Evolutionary conservation across 2,888 invertebrate species (phyloP).

Genomic region (Drosophila affinis): DNA sequence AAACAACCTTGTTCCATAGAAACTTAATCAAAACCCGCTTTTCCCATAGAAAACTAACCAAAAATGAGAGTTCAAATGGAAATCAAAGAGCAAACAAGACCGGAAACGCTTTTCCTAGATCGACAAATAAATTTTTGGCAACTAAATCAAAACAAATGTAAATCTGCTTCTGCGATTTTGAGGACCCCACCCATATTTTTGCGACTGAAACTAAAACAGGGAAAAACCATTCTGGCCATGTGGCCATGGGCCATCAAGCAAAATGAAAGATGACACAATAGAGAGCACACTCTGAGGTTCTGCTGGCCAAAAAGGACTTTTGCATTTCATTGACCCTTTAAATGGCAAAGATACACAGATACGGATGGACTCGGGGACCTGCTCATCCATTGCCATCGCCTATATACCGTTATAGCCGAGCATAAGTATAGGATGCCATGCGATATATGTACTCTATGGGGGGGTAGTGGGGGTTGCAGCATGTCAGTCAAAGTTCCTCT

Average conservation of each 20-base stretch:
- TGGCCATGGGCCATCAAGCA: conserved; percentile 16
- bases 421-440: conserved; percentile 7
- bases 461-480: conserved; percentile 4
- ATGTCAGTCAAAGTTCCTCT: conserved; percentile 59
- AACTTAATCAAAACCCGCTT: neutral
- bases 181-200: neutral
- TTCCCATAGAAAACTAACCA: neutral
- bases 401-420: conserved; percentile 7
- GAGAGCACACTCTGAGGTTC: conserved; percentile 6
- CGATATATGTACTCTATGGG: neutral
- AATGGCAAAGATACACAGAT: conserved; percentile 62
- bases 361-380: conserved; percentile 21
- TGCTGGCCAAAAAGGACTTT: conserved; percentile 30
- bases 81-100: neutral
- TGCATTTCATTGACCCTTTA: conserved; percentile 79
- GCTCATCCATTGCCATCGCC: conserved; percentile 3
- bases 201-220: conserved; percentile 8
- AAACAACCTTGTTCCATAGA: neutral
- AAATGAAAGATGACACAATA: conserved; percentile 38
- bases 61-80: neutral
- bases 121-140: conserved; percentile 50
- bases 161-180: neutral
- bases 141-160: conserved; percentile 42
- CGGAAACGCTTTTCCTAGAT: neutral
- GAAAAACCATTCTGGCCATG: neutral